Conservation (phyloP, 2,113 vertebrate species). For the Elephantulus edwardii region DNA sequence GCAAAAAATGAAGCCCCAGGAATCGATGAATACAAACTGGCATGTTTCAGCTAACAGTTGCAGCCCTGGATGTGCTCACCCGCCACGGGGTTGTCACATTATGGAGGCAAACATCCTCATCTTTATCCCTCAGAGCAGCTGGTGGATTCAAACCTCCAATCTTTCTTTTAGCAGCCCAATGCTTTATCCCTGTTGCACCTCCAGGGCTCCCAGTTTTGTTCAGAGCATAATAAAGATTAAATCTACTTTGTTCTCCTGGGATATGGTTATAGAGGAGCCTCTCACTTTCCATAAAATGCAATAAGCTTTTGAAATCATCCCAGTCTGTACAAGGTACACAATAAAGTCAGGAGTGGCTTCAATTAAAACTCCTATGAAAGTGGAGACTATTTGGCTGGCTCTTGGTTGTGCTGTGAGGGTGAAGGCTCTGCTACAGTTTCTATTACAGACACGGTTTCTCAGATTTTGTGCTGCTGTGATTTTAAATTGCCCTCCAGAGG, state of each 20-base stretch:
- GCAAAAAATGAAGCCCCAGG: too few species aligned
- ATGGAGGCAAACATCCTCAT: too few species aligned
- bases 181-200: too few species aligned
- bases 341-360: fast-evolving
- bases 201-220: too few species aligned
- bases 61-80: too few species aligned
- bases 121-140: too few species aligned
- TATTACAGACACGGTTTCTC: background rate
- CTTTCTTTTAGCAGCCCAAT: too few species aligned
- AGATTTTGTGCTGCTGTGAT: background rate
- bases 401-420: background rate
- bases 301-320: background rate
- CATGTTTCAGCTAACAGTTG: too few species aligned
- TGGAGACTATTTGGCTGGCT: background rate
- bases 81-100: too few species aligned
- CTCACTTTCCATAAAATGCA: fast-evolving
- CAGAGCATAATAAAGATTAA: background rate
- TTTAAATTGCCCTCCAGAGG: background rate
- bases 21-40: too few species aligned
- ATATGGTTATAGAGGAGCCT: background rate
- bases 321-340: background rate
- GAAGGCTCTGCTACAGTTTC: background rate
- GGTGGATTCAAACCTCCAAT: too few species aligned
- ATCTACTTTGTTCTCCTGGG: background rate
- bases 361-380: fast-evolving